Percentiles rank a stretch among this genome's conserved stretches.
These are phyloP conservation scores for Scaptomyza tumidula DNA, from an alignment of 2,888 invertebrate genomes.

Conservation along the genomic window DNA sequence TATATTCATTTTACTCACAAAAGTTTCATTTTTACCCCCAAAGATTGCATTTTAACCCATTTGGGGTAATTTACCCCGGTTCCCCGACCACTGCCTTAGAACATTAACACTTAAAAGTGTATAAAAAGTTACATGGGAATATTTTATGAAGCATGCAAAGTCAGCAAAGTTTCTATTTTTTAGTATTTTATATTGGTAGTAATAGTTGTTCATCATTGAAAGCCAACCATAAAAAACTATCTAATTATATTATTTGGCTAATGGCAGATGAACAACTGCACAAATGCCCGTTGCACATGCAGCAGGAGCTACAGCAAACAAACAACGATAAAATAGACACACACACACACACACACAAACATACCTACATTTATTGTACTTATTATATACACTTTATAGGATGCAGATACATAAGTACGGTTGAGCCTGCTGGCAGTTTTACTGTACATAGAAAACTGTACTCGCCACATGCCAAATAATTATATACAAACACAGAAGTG, in stretches of 20 bases:
- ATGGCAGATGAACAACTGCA: slow-evolving; percentile 49
- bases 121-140: neutral
- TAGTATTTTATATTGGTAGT: neutral
- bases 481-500: slow-evolving; percentile 59
- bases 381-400: slow-evolving; percentile 43
- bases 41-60: no score
- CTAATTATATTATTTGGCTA: slow-evolving; percentile 56
- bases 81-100: no score
- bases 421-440: slow-evolving; percentile 55
- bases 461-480: slow-evolving; percentile 63
- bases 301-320: slow-evolving; percentile 22
- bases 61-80: no score
- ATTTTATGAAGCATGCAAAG: neutral
- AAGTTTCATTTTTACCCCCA: no score
- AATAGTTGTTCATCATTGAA: slow-evolving; percentile 9
- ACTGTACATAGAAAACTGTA: slow-evolving; percentile 71
- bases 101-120: no score
- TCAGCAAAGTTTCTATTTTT: neutral
- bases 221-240: slow-evolving; percentile 21
- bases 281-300: slow-evolving; percentile 22
- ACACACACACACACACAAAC: slow-evolving; percentile 3
- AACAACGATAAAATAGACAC: slow-evolving; percentile 31
- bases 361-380: neutral
- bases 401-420: slow-evolving; percentile 36
- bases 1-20: no score